phyloP scores from a whole-genome alignment of 2,888 invertebrate genomes.

The Sphaeridia pumilis region DNA sequence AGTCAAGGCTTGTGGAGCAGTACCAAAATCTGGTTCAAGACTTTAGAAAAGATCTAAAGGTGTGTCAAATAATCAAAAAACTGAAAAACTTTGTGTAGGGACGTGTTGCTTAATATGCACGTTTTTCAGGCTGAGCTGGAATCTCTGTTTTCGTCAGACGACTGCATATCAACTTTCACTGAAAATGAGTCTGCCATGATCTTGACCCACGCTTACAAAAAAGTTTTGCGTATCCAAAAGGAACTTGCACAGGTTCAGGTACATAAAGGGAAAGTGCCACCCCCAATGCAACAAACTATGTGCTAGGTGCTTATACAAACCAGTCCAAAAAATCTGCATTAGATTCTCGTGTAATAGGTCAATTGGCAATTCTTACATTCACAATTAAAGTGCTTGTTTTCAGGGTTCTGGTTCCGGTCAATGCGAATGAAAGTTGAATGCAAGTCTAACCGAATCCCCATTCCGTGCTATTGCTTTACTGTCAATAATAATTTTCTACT shows the following conservation, averaged over 20 bases:
- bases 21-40: constrained; percentile 31
- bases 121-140: constrained; percentile 26
- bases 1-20: constrained; percentile 31
- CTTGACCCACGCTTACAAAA: constrained; percentile 35
- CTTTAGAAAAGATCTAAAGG: constrained; percentile 32
- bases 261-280: constrained; percentile 22
- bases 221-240: constrained; percentile 34
- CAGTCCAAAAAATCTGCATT: background rate
- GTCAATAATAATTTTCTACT: too few species aligned
- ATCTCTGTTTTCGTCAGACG: constrained; percentile 25
- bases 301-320: constrained; percentile 18
- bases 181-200: constrained; percentile 33
- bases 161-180: constrained; percentile 23
- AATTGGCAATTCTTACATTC: too few species aligned
- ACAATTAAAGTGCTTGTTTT: background rate
- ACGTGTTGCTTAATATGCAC: constrained; percentile 3
- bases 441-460: too few species aligned
- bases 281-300: constrained; percentile 22
- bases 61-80: constrained; percentile 1
- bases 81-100: constrained; percentile 1
- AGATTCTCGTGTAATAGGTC: background rate
- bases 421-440: too few species aligned
- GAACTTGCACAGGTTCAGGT: constrained; percentile 30
- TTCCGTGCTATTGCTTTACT: too few species aligned
- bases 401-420: too few species aligned